Evolutionary conservation across 2,888 invertebrate genomes (phyloP).

Genomic region (Diogma glabrata): DNA sequence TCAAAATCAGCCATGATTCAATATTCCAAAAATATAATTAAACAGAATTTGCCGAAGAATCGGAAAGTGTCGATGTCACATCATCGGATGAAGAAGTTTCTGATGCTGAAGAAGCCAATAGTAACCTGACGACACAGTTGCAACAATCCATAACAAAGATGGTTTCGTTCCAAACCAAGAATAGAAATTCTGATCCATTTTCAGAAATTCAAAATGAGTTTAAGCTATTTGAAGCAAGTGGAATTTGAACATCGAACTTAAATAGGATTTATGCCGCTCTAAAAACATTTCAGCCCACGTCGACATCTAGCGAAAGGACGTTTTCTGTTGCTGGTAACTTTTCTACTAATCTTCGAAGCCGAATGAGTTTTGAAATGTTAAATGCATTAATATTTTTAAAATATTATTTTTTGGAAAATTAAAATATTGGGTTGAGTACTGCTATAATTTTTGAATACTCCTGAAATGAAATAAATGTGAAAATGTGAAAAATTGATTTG

Average conservation of each 20-base stretch:
- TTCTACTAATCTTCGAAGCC: too few relatives aligned
- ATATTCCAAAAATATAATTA: slow-evolving; percentile 2
- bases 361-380: too few relatives aligned
- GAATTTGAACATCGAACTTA: not conserved
- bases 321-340: slow-evolving; percentile 5
- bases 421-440: too few relatives aligned
- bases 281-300: not conserved
- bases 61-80: not conserved
- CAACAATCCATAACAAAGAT: not conserved
- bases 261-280: not conserved
- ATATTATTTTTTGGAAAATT: too few relatives aligned
- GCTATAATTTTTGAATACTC: too few relatives aligned
- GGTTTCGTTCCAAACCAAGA: not conserved
- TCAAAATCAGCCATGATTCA: not conserved
- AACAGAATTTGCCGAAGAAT: not conserved
- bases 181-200: not conserved
- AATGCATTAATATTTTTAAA: too few relatives aligned
- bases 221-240: not conserved
- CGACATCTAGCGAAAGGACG: slow-evolving; percentile 1
- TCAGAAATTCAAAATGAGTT: not conserved
- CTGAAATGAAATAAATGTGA: too few relatives aligned
- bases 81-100: too few relatives aligned
- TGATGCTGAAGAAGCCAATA: not conserved
- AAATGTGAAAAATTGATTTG: too few relatives aligned
- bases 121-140: not conserved